Conservation (phyloP, 2,797 vertebrate species). For the Phataginus tricuspis region DNA sequence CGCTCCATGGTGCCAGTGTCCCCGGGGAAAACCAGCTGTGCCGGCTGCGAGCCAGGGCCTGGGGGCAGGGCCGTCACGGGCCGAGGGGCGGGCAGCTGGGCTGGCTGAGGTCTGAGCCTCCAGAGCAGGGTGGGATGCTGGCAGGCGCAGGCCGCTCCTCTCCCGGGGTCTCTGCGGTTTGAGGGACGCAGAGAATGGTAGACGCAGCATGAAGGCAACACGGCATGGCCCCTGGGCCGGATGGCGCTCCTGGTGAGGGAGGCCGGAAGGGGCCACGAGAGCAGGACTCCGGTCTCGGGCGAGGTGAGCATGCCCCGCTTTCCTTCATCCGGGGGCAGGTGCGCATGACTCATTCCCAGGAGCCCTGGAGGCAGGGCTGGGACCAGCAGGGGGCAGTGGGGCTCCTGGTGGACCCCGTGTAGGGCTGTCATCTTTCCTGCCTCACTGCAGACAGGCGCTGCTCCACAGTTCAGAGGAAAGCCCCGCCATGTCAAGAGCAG, state of each 20-base stretch:
- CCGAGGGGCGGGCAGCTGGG: background rate
- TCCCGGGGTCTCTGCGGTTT: background rate
- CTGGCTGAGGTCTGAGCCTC: background rate
- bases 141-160: background rate
- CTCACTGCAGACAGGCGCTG: background rate
- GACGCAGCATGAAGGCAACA: background rate
- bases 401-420: background rate
- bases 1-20: background rate
- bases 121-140: rapidly evolving
- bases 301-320: background rate
- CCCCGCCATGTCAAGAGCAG: rapidly evolving
- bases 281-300: background rate
- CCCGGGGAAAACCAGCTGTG: rapidly evolving
- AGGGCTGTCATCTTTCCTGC: too few species aligned
- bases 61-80: too few species aligned
- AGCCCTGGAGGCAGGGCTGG: too few species aligned
- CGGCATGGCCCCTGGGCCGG: too few species aligned
- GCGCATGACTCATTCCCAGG: background rate
- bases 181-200: background rate
- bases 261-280: background rate
- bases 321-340: too few species aligned
- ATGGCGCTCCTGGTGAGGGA: rapidly evolving
- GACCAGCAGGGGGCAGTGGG: rapidly evolving
- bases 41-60: background rate
- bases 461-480: background rate